Base-by-base conservation (phyloP, 2,113 vertebrate genomes). In the Myodes glareolus region DNA sequence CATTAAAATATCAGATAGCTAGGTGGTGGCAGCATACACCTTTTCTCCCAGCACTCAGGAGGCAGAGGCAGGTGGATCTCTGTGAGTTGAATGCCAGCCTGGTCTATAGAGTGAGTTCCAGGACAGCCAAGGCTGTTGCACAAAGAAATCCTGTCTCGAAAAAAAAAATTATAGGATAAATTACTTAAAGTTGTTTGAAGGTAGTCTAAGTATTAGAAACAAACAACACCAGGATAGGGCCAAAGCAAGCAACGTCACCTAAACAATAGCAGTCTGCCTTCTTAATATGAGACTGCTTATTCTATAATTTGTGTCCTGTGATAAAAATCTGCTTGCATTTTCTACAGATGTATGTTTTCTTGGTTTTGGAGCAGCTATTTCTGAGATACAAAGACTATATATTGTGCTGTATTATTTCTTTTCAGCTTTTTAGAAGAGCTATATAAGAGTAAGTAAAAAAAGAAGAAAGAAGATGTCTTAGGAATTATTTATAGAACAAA, bases 331-430 rank as follows among this genome's bases (percentile, higher is more conserved):
- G 11, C 9, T 33, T 5, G 13, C 11, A 31, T 75, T 21, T 76
- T 61, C 33, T 72, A 55, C 7, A 33, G 14, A n/a, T 72, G 14
- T 25, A 50, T 39, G 47, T 29, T 10, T n/a, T 70, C 11, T 88
- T 70, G 42, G 7, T 50, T 68, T 94, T 86, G 65, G 65, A 96
- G 63, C 16, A 91, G 67, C 84, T 90, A 31, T 70, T 87, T 91
- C 67, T 95, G 29, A 87, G 78, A 63, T 78, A 76, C 39, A 75
- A 96, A 58, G 63, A 5, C 11, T 55, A 39, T 39, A 36, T 7
- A 25, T 58, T 77, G 1, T 75, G 67, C 81, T 23, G 45, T 9
- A 91, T 29, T 89, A 39, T 91, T 92, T 23, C 52, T 77, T 72
- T 67, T 77, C 94, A 39, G 29, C 75, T 73, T 78, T 81, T 85